Base-by-base conservation (phyloP, 2,113 vertebrate genomes). In the Rhombomys opimus region DNA sequence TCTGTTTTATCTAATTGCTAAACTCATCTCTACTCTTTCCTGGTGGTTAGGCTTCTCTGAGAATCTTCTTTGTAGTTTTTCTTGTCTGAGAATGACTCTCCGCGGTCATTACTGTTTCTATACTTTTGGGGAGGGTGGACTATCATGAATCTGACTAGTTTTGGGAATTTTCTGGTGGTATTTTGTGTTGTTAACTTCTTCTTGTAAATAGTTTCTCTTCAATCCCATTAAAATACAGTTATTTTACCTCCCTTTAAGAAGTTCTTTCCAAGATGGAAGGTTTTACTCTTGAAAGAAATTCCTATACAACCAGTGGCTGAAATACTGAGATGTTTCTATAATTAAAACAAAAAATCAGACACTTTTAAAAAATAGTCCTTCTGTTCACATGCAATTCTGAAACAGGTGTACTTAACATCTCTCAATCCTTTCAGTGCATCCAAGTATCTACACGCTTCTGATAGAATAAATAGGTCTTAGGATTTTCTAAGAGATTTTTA, bases 401-500 rank as follows among this genome's bases (percentile, higher is more conserved):
- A 93, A 91, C 57, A 95, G 46, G 15, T 86, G 57, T n/a, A 72
- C 63, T 96, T 70, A 17, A 8, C 57, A 20, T 90, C 52, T 89
- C 68, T 84, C 67, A 75, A 52, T n/a, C 17, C 59, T 50, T 35
- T 84, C 32, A 78, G 46, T 89, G 22, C 76, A 41, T 78, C 23
- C 46, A 93, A 32, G 65, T 70, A 38, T 18, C 95, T 89, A n/a
- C 30, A 88, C 89, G 61, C 6, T 87, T 23, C 57, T 94, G 63
- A 59, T 80, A 61, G n/a, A 96, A 94, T 78, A 93, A 94, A 94
- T 94, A 72, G 38, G 2, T 91, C 75, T 94, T 94, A 59, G 38
- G 54, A 76, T 11, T 94, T 57, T 68, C 7, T 10, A 77, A 50
- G 14, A 87, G 87, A 50, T 91, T 82, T 95, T 78, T 91, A 35